Evolutionary conservation across 2,797 vertebrate species (phyloP).

Genomic region (Emys orbicularis): DNA sequence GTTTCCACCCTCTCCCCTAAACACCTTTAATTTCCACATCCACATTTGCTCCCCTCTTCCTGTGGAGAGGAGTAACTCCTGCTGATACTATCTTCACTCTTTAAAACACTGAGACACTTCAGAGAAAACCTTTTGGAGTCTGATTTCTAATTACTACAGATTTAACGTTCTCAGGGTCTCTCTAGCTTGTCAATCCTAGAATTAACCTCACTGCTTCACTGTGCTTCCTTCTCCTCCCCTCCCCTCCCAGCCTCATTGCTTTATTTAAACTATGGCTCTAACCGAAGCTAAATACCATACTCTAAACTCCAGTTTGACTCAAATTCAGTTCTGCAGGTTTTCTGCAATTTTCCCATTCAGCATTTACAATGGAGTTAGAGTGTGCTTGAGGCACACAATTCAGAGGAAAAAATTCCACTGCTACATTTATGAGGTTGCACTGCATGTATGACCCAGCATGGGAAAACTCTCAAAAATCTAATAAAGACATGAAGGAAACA

Average conservation of each 20-base stretch:
- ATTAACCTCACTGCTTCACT: neutral
- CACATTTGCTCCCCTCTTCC: neutral
- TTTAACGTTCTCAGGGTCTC: neutral
- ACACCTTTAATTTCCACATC: neutral
- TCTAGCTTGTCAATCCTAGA: neutral
- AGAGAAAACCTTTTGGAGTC: neutral
- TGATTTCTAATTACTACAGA: neutral
- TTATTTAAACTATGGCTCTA: neutral
- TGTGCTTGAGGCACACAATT: neutral
- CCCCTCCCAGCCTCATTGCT: accelerated
- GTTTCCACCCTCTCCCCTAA: neutral
- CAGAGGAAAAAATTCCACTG: neutral
- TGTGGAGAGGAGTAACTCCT: neutral
- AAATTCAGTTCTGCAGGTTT: neutral
- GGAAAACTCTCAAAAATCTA: conserved; percentile 22
- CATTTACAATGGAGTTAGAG: accelerated
- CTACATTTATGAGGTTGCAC: neutral
- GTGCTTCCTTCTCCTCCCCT: neutral
- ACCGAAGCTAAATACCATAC: neutral
- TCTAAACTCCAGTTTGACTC: neutral
- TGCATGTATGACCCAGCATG: neutral
- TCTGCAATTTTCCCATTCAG: neutral
- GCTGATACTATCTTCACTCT: neutral
- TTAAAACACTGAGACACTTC: neutral
- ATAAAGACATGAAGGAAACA: neutral